Evolutionary conservation across 2,797 vertebrate genomes (phyloP).

Genomic region (Denticeps clupeoides): DNA sequence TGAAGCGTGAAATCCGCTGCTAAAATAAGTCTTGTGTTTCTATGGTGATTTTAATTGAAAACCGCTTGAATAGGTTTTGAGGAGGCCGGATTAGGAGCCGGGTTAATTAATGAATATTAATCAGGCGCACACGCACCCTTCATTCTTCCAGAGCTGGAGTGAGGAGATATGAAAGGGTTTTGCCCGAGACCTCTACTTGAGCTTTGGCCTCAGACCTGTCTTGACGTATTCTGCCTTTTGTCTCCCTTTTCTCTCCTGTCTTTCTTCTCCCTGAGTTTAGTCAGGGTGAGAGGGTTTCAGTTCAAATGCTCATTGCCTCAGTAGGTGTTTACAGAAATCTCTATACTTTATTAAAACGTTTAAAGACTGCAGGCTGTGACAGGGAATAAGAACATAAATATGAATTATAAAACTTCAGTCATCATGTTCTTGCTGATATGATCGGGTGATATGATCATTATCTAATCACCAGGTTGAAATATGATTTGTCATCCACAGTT

Average conservation of each 20-base stretch:
- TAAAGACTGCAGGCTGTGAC: too few species aligned
- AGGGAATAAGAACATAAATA: too few species aligned
- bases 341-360: background rate
- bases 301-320: background rate
- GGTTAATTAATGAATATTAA: constrained; percentile 22
- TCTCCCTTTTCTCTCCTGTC: background rate
- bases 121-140: constrained; percentile 9
- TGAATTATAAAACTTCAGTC: too few species aligned
- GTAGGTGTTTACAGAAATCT: background rate
- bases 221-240: background rate
- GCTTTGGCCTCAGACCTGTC: background rate
- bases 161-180: background rate
- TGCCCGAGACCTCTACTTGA: background rate
- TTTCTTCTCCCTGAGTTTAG: background rate
- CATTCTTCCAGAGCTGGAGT: constrained; percentile 2
- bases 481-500: too few species aligned
- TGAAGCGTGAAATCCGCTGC: constrained; percentile 21
- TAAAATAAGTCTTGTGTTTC: constrained; percentile 35
- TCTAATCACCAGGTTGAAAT: too few species aligned
- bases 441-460: too few species aligned
- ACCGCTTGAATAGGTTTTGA: constrained; percentile 10
- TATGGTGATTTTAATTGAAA: constrained; percentile 32
- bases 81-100: constrained; percentile 25
- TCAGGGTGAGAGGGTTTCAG: background rate
- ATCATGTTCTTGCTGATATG: too few species aligned